Evolutionary conservation across 2,797 vertebrate species (phyloP), one percentile per base, ranked within the genome.

Genomic region (Mico argentatus): DNA sequence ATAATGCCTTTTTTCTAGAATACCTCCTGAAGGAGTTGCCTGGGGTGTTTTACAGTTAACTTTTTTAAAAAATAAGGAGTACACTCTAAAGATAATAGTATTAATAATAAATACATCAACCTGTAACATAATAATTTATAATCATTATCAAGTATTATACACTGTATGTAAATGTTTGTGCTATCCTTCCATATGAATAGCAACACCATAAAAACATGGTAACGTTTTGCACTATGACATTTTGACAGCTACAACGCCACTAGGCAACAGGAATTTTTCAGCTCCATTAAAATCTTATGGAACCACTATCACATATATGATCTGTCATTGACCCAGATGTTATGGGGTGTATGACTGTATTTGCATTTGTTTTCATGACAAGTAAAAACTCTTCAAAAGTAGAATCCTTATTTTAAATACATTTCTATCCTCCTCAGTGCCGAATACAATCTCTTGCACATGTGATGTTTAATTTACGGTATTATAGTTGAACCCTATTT

Each of bases 351-450:
- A 72, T 39, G n/a, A 72, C 20, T 55, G 22, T 26, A 90, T 48
- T 90, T 88, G 1, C 39, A 93, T 89, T 92, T 93, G 50, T 10
- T 88, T 82, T 70, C 90, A 87, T 84, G n/a, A 84, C 44, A 83
- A 73, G 87, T 70, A 86, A 73, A 95, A 85, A 26, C 9, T 79
- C 26, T 94, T 89, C n/a, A 79, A 92, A 96, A 30, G n/a, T 59
- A 88, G 12, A 81, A 7, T 57, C 36, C 24, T 82, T 41, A 36
- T 77, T 89, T 88, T n/a, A 85, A 90, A 76, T 77, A 39, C 79
- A 50, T 94, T 88, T 90, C 11, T 85, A 75, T 61, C 10, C 24
- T 85, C 10, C 79, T 36, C 70, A 70, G 27, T 94, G 1, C 24
- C 70, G 80, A 91, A 93, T 72, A 64, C 11, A 70, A 30, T 92